A percentile compares a stretch with the other conserved stretches of the same genome.
These are phyloP conservation scores for Meloidogyne exigua DNA, from an alignment of 1,140 invertebrate genomes.

Conservation along the genomic window DNA sequence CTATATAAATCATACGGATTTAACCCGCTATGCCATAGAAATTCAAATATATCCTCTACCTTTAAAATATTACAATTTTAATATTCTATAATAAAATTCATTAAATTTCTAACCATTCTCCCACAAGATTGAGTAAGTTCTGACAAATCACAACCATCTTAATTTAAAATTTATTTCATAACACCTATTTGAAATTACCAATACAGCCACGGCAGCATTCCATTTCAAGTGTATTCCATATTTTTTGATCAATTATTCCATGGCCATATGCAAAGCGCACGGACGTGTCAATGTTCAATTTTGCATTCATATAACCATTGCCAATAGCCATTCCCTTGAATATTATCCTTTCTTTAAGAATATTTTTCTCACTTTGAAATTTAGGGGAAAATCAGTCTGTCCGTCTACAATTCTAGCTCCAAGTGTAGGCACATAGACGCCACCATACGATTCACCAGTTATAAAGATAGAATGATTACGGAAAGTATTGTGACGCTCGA, in stretches of 20 bases:
- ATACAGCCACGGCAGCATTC: conserved; percentile 54
- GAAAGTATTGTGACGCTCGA: conserved; percentile 68
- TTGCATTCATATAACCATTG: conserved; percentile 62
- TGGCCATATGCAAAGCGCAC: conserved; percentile 62
- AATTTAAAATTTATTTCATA: not conserved
- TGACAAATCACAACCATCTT: conserved; percentile 60
- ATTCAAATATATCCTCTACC: conserved; percentile 63
- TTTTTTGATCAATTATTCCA: conserved; percentile 62
- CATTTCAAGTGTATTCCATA: conserved; percentile 57
- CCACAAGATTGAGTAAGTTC: conserved; percentile 55
- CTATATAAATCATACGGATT: conserved; percentile 57
- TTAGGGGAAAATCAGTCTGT: conserved; percentile 61
- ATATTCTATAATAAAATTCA: too few relatives aligned
- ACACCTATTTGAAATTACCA: not conserved
- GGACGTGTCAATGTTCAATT: conserved; percentile 63
- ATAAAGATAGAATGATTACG: conserved; percentile 65
- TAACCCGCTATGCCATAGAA: conserved; percentile 61
- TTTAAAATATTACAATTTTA: conserved; percentile 5
- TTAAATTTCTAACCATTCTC: conserved; percentile 21
- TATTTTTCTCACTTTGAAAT: conserved; percentile 46
- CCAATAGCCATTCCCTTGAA: conserved; percentile 62
- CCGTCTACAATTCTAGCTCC: conserved; percentile 66
- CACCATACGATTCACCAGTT: conserved; percentile 67
- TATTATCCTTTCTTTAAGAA: not conserved
- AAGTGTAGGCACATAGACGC: conserved; percentile 67